A percentile compares a stretch with the other conserved stretches of the same genome.
Conservation (phyloP, 1,140 invertebrate genomes). For the Stegodyphus mimosarum region DNA sequence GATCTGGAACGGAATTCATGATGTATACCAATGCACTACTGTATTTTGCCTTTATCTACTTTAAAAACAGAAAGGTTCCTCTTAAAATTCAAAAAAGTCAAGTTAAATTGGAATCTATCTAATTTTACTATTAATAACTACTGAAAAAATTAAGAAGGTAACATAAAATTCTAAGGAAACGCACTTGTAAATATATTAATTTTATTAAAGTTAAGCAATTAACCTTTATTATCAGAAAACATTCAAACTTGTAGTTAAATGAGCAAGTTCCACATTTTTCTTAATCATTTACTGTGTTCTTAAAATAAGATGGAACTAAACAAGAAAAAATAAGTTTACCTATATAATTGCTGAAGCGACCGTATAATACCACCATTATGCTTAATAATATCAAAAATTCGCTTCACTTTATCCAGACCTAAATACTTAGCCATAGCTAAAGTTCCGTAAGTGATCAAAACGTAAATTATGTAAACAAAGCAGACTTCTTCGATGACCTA, state of each 20-base stretch:
- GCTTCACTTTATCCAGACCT: slow-evolving; percentile 79
- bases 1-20: too few relatives aligned
- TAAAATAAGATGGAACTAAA: not conserved
- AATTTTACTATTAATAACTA: too few relatives aligned
- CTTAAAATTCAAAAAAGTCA: too few relatives aligned
- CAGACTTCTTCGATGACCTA: too few relatives aligned
- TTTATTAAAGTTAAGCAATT: not conserved
- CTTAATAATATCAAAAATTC: slow-evolving; percentile 77
- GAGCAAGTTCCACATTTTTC: not conserved
- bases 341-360: slow-evolving; percentile 78
- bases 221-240: not conserved
- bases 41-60: too few relatives aligned
- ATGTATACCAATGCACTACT: too few relatives aligned
- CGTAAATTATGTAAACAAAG: too few relatives aligned
- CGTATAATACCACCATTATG: slow-evolving; percentile 80
- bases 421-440: slow-evolving; percentile 65
- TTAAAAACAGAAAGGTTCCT: too few relatives aligned
- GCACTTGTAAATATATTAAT: not conserved
- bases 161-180: not conserved
- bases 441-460: too few relatives aligned
- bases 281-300: not conserved
- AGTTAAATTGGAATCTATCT: too few relatives aligned
- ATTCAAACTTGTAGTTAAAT: not conserved
- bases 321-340: slow-evolving; percentile 69
- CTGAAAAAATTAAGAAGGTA: too few relatives aligned